A percentile compares a stretch with the other conserved stretches of the same genome.
phyloP scores from a whole-genome alignment of 2,888 invertebrate species.

The Coleophora deauratella region DNA sequence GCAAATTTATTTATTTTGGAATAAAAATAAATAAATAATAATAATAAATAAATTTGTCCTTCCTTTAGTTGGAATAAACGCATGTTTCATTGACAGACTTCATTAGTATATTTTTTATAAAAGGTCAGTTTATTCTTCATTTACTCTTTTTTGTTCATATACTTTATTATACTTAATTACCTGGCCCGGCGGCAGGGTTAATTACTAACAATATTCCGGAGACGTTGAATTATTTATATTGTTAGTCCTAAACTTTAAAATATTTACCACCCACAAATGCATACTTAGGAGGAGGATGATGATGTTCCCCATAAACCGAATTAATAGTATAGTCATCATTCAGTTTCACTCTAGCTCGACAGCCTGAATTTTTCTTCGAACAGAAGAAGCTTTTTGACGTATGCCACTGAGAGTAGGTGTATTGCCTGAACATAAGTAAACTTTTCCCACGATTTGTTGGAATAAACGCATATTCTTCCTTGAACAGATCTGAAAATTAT shows the following conservation, averaged over 20 bases:
- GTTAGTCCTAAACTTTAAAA: neutral
- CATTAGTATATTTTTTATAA: no score
- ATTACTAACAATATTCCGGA: no score
- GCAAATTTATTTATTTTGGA: no score
- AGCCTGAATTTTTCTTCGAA: slow-evolving; percentile 16
- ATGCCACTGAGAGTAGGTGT: slow-evolving; percentile 18
- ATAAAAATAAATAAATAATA: no score
- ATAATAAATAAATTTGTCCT: no score
- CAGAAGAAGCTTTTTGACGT: slow-evolving; percentile 10
- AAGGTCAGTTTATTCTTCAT: no score
- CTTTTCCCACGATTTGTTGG: slow-evolving; percentile 23
- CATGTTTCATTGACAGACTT: no score
- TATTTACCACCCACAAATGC: neutral
- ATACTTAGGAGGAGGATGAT: slow-evolving; percentile 18
- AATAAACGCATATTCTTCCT: slow-evolving; percentile 19
- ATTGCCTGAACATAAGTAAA: slow-evolving; percentile 22
- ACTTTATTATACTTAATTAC: no score
- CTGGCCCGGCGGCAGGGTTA: no score
- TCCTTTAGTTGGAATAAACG: no score
- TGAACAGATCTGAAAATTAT: neutral
- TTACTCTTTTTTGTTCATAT: no score
- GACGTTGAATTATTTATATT: no score
- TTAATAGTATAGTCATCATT: slow-evolving; percentile 13
- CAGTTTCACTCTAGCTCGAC: slow-evolving; percentile 21
- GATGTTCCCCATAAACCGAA: slow-evolving; percentile 15